Percentiles rank a stretch among this genome's conserved stretches.
These are phyloP conservation scores for Panagrolaimus sp. DNA, from an alignment of 1,140 invertebrate genomes.

Conservation along the genomic window DNA sequence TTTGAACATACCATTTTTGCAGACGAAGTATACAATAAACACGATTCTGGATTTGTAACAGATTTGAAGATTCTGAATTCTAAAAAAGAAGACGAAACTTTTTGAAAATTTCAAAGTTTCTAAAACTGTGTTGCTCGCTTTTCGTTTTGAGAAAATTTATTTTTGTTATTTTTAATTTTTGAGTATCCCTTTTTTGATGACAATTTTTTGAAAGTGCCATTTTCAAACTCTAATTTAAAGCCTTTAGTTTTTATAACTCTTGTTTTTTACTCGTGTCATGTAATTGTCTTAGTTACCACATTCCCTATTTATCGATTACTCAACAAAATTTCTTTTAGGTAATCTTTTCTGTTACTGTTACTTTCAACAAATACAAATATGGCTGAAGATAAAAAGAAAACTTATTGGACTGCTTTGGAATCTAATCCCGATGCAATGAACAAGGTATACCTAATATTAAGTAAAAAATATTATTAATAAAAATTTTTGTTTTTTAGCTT, in stretches of 20 bases:
- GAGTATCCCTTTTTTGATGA: too few species aligned
- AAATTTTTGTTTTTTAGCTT: slow-evolving; percentile 44
- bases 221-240: slow-evolving; percentile 30
- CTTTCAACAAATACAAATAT: neutral
- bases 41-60: too few species aligned
- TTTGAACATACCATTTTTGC: too few species aligned
- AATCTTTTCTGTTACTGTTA: neutral
- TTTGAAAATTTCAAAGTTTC: too few species aligned
- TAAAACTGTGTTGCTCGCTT: too few species aligned
- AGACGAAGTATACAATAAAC: too few species aligned
- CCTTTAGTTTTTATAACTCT: slow-evolving; percentile 43
- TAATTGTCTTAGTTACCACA: slow-evolving; percentile 45
- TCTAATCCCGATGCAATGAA: slow-evolving; percentile 50
- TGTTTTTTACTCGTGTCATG: slow-evolving; percentile 35
- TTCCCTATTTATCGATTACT: slow-evolving; percentile 40
- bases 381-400: neutral
- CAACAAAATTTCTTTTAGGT: too few species aligned
- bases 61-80: too few species aligned
- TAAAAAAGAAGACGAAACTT: too few species aligned
- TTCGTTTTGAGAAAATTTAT: too few species aligned
- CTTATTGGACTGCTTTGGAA: slow-evolving; percentile 41
- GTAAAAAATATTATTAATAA: slow-evolving; percentile 15
- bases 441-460: slow-evolving; percentile 26
- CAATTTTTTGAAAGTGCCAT: slow-evolving; percentile 40
- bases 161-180: too few species aligned